phyloP scores from a whole-genome alignment of 2,113 vertebrate genomes.

The Globicephala melas region DNA sequence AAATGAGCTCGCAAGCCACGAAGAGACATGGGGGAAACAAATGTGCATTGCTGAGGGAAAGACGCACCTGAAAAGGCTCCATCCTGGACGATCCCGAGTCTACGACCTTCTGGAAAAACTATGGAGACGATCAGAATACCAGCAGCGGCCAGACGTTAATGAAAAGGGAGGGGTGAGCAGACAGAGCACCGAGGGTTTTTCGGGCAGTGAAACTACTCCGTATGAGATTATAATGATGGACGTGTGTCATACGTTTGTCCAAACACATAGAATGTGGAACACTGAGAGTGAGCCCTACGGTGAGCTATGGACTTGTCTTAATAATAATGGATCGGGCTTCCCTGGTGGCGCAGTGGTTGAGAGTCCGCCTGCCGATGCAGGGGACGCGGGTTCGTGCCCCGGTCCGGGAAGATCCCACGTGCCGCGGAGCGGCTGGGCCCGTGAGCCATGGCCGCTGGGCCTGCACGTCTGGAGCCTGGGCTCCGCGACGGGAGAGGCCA shows the following conservation, averaged over 20 bases:
- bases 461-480: no score
- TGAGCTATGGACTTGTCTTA: neutral
- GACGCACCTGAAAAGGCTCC: accelerated
- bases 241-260: accelerated
- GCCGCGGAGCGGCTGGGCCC: no score
- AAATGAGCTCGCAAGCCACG: accelerated
- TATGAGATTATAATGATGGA: no score
- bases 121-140: accelerated
- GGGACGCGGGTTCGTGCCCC: no score
- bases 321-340: no score
- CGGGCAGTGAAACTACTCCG: no score
- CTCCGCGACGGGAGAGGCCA: no score
- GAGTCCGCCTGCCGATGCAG: no score
- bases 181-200: accelerated
- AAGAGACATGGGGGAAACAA: neutral
- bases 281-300: neutral
- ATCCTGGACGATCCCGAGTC: accelerated
- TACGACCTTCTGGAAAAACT: neutral
- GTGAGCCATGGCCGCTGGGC: no score
- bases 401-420: no score
- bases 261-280: accelerated
- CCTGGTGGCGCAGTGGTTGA: no score
- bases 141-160: neutral
- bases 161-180: neutral
- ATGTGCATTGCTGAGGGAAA: accelerated